Evolutionary conservation across 2,113 vertebrate species (phyloP).

Genomic region (Trogon surrucura): DNA sequence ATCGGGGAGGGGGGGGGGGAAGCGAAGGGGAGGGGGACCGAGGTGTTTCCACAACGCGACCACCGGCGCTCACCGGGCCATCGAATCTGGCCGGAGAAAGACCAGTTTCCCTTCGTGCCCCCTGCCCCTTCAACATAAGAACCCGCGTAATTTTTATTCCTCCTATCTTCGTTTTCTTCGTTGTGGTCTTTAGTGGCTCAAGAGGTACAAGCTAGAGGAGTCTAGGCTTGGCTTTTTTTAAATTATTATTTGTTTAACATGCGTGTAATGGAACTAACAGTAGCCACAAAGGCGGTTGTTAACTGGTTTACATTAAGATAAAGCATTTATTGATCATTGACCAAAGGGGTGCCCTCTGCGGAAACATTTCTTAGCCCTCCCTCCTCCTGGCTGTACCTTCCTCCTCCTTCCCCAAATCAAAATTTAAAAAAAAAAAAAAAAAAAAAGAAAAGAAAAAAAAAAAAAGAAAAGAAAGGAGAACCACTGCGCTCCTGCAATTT

Average conservation of each 20-base stretch:
- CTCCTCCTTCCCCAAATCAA: not conserved
- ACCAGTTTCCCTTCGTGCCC: not conserved
- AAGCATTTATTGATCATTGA: slow-evolving; percentile 10
- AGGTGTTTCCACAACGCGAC: not conserved
- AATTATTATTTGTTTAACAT: not conserved
- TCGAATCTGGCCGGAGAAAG: not conserved
- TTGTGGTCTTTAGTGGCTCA: slow-evolving; percentile 5
- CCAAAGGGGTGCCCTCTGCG: not conserved
- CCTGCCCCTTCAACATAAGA: not conserved
- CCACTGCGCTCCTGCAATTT: not conserved
- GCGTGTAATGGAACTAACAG: slow-evolving; percentile 24
- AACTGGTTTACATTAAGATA: slow-evolving; percentile 42
- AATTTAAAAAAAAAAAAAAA: not conserved
- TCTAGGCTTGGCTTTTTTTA: not conserved
- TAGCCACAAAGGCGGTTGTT: not conserved
- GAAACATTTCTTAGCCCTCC: not conserved
- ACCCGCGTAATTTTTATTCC: not conserved
- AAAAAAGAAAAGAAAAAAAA: not conserved
- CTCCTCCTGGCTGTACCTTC: not conserved
- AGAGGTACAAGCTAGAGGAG: not conserved
- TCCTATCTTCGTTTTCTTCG: not conserved
- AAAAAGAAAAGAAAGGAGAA: not conserved
- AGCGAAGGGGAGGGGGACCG: too few relatives aligned
- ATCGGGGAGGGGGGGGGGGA: not conserved
- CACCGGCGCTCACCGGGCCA: not conserved